Evolutionary conservation across 2,797 vertebrate species (phyloP), one percentile per base, ranked within the genome.

Genomic region (Myoxocephalus aenaeus): DNA sequence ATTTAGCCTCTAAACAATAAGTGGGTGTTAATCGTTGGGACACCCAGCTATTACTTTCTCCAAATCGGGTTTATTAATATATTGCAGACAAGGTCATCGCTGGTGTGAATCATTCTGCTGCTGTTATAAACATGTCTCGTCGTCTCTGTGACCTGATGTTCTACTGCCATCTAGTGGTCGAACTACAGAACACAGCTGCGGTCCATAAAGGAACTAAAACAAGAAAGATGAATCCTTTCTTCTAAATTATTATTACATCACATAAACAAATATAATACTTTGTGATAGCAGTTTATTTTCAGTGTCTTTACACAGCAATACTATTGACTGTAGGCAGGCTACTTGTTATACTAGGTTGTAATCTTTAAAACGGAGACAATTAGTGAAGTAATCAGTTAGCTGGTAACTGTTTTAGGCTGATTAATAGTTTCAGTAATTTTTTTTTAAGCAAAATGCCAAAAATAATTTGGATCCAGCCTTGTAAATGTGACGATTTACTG

Each of bases 81-180:
- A 22, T 42, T 73, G 61, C 6, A 51, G 15, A 20, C 25, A 82
- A 83, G 75, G 79, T 85, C 82, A 73, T 18, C 13, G 15, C 54
- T 7, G 59, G 57, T 54, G 65, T 72, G 65, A 80, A 42, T 86
- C 48, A 71, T 40, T 9, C 32, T 57, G 61, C 44, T 56, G 73
- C 44, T 65, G 58, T 3, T 53, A 40, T 20, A 58, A 70, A 64
- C 42, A 8, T 3, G 2, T 14, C 11, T 6, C 27, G n/a, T 22
- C n/a, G 9, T 53, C 22, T 63, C 22, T 38, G 8, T 50, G 46
- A 59, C 18, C 1, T 76, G 74, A 7, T 34, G 48, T 40, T 51
- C 76, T 79, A 86, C 86, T 88, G 65, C 86, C 91, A 85, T 22
- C 88, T 84, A 32, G 79, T 85, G 92, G 82, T 38, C 34, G 76